phyloP scores from a whole-genome alignment of 2,797 vertebrate species.

The Periophthalmus magnuspinnatus region DNA sequence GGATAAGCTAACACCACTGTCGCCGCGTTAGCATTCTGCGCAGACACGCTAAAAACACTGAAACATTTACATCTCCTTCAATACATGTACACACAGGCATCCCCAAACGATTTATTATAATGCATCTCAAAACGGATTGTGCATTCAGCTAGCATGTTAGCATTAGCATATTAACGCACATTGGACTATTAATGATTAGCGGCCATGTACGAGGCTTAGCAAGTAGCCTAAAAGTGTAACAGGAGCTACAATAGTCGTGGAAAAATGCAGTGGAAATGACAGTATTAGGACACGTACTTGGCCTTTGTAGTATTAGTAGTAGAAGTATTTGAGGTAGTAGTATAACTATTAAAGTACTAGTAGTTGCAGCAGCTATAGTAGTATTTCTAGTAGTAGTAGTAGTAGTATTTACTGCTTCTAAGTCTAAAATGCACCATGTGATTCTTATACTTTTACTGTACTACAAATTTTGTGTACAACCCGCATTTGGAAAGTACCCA shows the following conservation, averaged over 20 bases:
- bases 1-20: background rate
- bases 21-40: background rate
- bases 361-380: background rate
- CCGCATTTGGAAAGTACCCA: no score
- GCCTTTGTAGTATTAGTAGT: background rate
- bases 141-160: no score
- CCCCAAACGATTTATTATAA: constrained; percentile 2
- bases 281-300: background rate
- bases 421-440: no score
- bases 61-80: constrained; percentile 9
- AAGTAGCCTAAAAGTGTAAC: no score
- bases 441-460: no score
- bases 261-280: background rate
- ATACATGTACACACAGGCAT: background rate
- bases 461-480: no score
- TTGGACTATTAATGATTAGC: no score
- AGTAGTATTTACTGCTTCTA: no score
- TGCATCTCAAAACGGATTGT: no score
- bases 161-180: no score
- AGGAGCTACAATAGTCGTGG: background rate
- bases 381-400: background rate
- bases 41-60: background rate
- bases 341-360: no score
- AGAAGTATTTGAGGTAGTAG: background rate
- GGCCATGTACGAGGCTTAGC: no score